Evolutionary conservation across 2,888 invertebrate genomes (phyloP), one percentile per base, ranked within the genome.

Genomic region (Listrodromus nycthemerus): DNA sequence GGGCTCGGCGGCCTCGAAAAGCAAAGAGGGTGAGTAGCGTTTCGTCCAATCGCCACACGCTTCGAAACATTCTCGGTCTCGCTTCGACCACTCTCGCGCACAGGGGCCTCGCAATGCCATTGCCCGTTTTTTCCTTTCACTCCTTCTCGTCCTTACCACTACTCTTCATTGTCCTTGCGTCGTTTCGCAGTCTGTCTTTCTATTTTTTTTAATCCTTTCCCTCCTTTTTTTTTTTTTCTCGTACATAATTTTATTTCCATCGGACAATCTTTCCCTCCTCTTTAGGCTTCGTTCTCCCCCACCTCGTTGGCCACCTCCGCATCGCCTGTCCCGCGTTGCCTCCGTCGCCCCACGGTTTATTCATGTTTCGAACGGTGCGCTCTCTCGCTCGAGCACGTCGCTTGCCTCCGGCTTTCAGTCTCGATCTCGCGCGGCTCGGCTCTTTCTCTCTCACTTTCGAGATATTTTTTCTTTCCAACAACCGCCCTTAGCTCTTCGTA

Each of bases 11-110:
- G 89, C 92, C 88, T 91, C 92, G 69, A 92, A 92, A 85, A 91
- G 90, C 90, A 93, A 93, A 90, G 93, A 93, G 89, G 92, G 93
- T 93, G 89, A 91, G 91, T 90, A 30, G 27, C 41, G 61, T 75
- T 80, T 58, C 63, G 48, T 33, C 63, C 58, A 69, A 82, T 69
- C 52, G 69, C 8, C 30, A 7, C 21, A 45, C 65, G 21, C 33
- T 33, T 30, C 13, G 10, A 21, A 13, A 61, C 58, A 61, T 27
- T 61, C 58, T 19, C 41, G 41, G 41, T 45, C n/a, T 21, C 48
- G 37, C 30, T 71, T 19, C n/a, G 45, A 80, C 73, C 10, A 66
- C 67, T 48, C 58, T n/a, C 16, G 33, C 10, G 16, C 21, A 19
- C 7, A 6, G 50, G 19, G 19, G 10, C 50, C n/a, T 30, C 27